Evolutionary conservation across 2,888 invertebrate genomes (phyloP), one percentile per base, ranked within the genome.

Genomic region (Hybos culiciformis): DNA sequence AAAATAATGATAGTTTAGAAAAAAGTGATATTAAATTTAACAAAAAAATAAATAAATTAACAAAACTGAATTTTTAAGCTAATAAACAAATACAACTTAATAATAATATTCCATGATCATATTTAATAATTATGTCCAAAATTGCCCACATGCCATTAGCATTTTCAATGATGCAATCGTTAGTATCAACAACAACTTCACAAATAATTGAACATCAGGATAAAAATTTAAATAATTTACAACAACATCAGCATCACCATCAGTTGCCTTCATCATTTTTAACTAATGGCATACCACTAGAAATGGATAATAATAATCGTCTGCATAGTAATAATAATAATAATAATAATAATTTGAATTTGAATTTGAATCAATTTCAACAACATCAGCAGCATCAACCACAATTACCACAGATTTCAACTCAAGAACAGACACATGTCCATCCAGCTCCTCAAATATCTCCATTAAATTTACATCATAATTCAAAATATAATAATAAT

Each of bases 161-260:
- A 37, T 37, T 50, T 54, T 58, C 60, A 51, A 62, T 63, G 61
- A 63, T 63, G 62, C 62, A 63, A 57, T 57, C 62, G 46, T 56
- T 63, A 56, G 58, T 29, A 29, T n/a, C 12, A 29, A 29, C 29
- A 20, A 19, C 19, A n/a, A 19, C 52, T 29, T 61, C 60, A 36
- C 36, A 36, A 36, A 20, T 21, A 21, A 4, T 48, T 41, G 5
- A 2, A 31, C 51, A 51, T 19, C 43, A 48, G 23, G 39, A 43
- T 39, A 43, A 33, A 23, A 36, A 36, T 17, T 41, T 49, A 32
- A 47, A 49, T 44, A 45, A 41, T 36, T 23, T 46, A 11, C 38
- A 19, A 23, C 34, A 33, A 18, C 46, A 46, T 29, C 42, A 29
- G 23, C 26, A 23, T 36, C 38, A 29, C 50, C 53, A 51, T n/a